phyloP scores from a whole-genome alignment of 2,113 vertebrate species.

The Chloroceryle aenea region DNA sequence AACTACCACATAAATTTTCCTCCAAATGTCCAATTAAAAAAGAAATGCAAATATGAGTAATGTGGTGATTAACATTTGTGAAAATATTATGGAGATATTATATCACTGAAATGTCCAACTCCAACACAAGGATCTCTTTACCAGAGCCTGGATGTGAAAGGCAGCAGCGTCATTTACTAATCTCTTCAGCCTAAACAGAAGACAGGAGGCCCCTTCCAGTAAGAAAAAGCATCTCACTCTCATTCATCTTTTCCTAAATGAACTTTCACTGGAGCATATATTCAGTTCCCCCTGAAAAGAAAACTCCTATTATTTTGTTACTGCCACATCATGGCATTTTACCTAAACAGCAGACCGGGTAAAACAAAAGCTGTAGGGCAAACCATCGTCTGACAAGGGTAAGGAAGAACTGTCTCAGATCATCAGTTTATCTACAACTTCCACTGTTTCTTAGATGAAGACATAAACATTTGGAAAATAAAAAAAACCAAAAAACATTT shows the following conservation, averaged over 20 bases:
- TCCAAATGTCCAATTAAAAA: slow-evolving; percentile 64
- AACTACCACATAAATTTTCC: slow-evolving; percentile 36
- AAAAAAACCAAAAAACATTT: neutral
- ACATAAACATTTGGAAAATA: neutral
- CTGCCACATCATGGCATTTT: neutral
- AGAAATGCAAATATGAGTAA: slow-evolving; percentile 68
- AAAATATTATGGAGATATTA: slow-evolving; percentile 21
- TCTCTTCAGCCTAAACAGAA: neutral
- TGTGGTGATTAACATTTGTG: slow-evolving; percentile 26
- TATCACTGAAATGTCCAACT: neutral
- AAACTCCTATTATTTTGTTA: neutral
- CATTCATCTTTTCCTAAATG: neutral
- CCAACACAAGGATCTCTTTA: neutral
- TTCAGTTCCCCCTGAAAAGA: neutral
- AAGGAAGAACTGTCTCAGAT: neutral
- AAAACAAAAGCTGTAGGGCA: neutral
- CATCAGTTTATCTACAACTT: neutral
- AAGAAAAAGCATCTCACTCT: neutral
- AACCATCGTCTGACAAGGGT: neutral
- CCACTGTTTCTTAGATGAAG: neutral
- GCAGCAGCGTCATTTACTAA: neutral
- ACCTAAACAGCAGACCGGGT: neutral
- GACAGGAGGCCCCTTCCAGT: neutral
- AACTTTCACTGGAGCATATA: neutral
- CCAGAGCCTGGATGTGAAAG: neutral